phyloP scores from a whole-genome alignment of 2,113 vertebrate species.

The Gambusia holbrooki region DNA sequence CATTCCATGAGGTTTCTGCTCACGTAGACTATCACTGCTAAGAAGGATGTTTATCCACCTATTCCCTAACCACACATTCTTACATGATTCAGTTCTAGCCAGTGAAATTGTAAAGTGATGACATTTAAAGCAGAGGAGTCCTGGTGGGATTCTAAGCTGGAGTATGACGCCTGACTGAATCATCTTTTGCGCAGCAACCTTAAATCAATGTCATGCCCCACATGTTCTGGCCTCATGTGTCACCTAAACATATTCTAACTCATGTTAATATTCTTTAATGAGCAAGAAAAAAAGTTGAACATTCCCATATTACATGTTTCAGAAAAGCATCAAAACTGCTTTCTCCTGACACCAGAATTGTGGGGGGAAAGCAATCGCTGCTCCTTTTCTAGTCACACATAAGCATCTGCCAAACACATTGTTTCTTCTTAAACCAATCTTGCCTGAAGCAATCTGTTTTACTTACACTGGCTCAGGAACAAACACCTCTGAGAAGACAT shows the following conservation, averaged over 20 bases:
- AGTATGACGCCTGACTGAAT: slow-evolving; percentile 44
- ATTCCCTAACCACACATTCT: background rate
- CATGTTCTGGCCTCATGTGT: slow-evolving; percentile 8
- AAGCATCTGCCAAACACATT: slow-evolving; percentile 19
- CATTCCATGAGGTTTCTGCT: background rate
- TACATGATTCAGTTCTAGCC: slow-evolving; percentile 26
- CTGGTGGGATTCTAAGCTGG: slow-evolving; percentile 19
- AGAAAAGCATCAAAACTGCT: background rate
- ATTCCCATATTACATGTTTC: background rate
- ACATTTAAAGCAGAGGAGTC: slow-evolving; percentile 11
- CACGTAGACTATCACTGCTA: background rate
- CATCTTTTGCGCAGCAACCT: slow-evolving; percentile 24
- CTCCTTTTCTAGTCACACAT: slow-evolving; percentile 14
- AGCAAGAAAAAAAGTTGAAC: background rate
- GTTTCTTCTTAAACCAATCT: slow-evolving; percentile 41
- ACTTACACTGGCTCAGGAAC: slow-evolving; percentile 37
- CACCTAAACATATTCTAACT: background rate
- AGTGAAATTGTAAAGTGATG: slow-evolving; percentile 30
- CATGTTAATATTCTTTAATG: background rate
- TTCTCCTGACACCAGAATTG: background rate
- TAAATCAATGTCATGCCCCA: slow-evolving; percentile 18
- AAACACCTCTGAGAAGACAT: slow-evolving; percentile 39
- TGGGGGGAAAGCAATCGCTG: background rate
- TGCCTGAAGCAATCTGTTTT: slow-evolving; percentile 40
- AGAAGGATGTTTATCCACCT: background rate